These are phyloP conservation scores for Drosophila setifemur DNA, from an alignment of 1,140 invertebrate genomes.

Conservation along the genomic window DNA sequence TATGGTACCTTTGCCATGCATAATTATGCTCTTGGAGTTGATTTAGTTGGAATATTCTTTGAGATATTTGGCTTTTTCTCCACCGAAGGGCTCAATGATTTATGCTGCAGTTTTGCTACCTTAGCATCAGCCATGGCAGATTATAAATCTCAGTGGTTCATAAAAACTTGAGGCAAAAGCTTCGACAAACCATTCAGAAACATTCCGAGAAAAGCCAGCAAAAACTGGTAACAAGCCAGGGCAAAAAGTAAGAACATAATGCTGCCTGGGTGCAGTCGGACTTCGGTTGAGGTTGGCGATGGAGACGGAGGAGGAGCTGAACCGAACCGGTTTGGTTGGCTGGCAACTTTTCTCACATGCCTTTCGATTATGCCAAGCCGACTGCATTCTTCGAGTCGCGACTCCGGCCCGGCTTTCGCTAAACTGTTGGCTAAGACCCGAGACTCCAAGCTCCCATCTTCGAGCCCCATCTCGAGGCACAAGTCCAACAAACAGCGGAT, in stretches of 20 bases:
- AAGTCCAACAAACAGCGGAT: conserved; percentile 64
- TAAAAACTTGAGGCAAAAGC: conserved; percentile 36
- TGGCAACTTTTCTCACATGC: conserved; percentile 70
- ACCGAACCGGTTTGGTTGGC: conserved; percentile 53
- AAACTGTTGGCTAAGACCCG: conserved; percentile 39
- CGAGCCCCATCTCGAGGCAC: conserved; percentile 2
- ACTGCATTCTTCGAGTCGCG: conserved; percentile 68
- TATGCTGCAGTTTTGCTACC: conserved; percentile 22
- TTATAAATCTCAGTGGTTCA: conserved; percentile 56
- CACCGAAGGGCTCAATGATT: conserved; percentile 22
- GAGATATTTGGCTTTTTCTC: neutral
- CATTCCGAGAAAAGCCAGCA: conserved; percentile 43
- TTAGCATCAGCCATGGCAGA: neutral
- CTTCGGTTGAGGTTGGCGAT: conserved; percentile 3
- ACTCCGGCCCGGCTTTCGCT: conserved; percentile 43
- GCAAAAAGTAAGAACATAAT: conserved; percentile 73
- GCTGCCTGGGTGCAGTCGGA: conserved; percentile 42
- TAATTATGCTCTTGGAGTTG: conserved; percentile 25
- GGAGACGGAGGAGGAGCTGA: neutral
- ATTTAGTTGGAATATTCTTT: conserved; percentile 22
- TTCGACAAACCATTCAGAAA: conserved; percentile 39
- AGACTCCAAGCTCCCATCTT: conserved; percentile 1
- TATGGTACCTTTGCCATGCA: conserved; percentile 17
- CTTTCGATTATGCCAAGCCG: conserved; percentile 71
- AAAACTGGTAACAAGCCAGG: conserved; percentile 66